Base-by-base conservation (phyloP, 2,797 vertebrate species). In the Acridotheres tristis region DNA sequence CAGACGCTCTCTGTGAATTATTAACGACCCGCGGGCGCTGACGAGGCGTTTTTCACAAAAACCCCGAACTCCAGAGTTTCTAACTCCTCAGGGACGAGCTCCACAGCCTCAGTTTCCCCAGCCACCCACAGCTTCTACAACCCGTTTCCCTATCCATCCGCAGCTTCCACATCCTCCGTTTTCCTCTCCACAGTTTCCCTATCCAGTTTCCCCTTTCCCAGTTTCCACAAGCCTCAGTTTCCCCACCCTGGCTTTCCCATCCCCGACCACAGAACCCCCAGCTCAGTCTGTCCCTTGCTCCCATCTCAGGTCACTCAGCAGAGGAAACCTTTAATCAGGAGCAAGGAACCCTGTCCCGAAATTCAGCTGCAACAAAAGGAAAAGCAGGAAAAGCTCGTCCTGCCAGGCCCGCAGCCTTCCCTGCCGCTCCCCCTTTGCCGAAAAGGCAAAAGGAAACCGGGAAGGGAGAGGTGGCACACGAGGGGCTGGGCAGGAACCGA, bases 261-360 rank as follows among this genome's bases (percentile, higher is more conserved):
- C 6, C n/a, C 16, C 0, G 1, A 18, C 6, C n/a, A 29, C 1
- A 0, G 30, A 61, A 88, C 30, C 30, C 80, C 29, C n/a, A 17
- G 13, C 54, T 3, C 58, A 6, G 61, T 13, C 34, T 1, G 16
- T 1, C 15, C 71, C 54, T 43, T 22, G 63, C 76, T 62, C 48
- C 7, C 66, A 65, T 74, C 82, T 57, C 17, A 0, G 45, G 20
- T 79, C 51, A 7, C 66, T 65, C 13, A n/a, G 79, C 69, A 73
- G 59, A 95, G 95, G 94, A 95, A 96, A 91, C 83, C 80, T 96
- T 94, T 93, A 62, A 94, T 94, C 88, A 94, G 88, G 15, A 80
- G 85, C 12, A 2, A 87, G 79, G 73, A 91, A 81, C 69, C 55
- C 7, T 2, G 51, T 77, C 89, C 91, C 36, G 79, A 91, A 79